Conservation (phyloP, 2,797 vertebrate species). For the Rhinogobio ventralis region DNA sequence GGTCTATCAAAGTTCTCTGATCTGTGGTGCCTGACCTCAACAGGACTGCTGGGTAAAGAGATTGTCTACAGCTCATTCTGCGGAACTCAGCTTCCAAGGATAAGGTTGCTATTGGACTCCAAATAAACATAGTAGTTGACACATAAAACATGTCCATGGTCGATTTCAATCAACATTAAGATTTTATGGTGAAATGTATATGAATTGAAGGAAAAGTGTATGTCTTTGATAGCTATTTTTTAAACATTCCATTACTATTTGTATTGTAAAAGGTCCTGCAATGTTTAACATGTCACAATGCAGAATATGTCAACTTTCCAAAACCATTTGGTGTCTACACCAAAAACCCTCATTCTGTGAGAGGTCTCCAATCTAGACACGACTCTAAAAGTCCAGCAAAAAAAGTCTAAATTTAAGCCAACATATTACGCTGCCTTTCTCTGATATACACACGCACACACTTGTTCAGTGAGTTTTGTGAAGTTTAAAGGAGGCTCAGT, state of each 20-base stretch:
- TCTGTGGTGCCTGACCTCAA: conserved; percentile 27
- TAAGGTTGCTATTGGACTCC: not conserved
- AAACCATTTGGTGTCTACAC: not conserved
- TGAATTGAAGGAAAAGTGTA: not conserved
- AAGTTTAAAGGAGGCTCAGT: not conserved
- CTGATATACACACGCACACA: too few species aligned
- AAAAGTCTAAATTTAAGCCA: not conserved
- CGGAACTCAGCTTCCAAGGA: not conserved
- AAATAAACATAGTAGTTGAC: conserved; percentile 10
- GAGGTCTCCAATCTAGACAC: not conserved
- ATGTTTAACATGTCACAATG: not conserved
- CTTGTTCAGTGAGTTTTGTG: not conserved
- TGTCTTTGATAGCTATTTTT: not conserved
- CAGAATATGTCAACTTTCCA: not conserved
- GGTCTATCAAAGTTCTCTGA: not conserved
- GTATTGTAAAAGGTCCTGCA: not conserved
- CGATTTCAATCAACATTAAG: not conserved
- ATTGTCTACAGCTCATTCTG: not conserved
- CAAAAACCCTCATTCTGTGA: too few species aligned
- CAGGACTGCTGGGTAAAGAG: not conserved
- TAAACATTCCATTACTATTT: not conserved
- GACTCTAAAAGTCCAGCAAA: not conserved
- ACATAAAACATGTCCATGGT: not conserved
- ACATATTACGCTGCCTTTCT: too few species aligned
- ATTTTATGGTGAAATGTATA: not conserved